Evolutionary conservation across 2,113 vertebrate species (phyloP).

Genomic region (Cynoglossus semilaevis): DNA sequence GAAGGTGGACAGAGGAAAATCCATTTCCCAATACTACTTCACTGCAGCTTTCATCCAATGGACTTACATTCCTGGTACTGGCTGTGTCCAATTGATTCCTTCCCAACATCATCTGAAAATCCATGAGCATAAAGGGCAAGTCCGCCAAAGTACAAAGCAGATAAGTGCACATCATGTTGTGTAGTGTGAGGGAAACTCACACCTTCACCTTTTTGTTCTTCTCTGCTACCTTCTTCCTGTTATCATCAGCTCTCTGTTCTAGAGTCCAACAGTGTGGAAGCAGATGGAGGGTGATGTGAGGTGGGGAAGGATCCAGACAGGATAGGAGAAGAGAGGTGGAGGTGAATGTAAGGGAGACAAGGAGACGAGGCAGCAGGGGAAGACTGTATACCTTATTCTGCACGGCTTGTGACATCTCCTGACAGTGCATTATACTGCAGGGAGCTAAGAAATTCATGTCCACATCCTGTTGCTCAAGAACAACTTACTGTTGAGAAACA

Average conservation of each 20-base stretch:
- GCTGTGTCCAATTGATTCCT: conserved; percentile 85
- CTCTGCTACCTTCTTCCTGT: conserved; percentile 29
- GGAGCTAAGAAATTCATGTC: conserved; percentile 41
- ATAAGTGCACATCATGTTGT: conserved; percentile 68
- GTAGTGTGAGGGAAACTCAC: conserved; percentile 45
- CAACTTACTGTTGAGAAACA: conserved; percentile 26
- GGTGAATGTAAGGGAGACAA: conserved; percentile 30
- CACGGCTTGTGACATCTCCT: conserved; percentile 62
- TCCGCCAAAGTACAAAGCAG: conserved; percentile 63
- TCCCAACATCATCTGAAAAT: conserved; percentile 87
- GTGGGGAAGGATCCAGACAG: conserved; percentile 29
- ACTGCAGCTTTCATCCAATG: conserved; percentile 83
- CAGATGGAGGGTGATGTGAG: background rate
- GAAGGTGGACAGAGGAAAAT: conserved; percentile 76
- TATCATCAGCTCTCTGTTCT: conserved; percentile 21
- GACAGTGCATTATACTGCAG: conserved; percentile 52
- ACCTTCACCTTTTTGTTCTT: conserved; percentile 42
- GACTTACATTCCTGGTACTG: conserved; percentile 87
- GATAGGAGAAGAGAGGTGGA: conserved; percentile 22
- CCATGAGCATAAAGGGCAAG: conserved; percentile 84
- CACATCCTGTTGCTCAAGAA: conserved; percentile 34
- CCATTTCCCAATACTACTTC: conserved; percentile 87
- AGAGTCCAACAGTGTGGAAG: conserved; percentile 17
- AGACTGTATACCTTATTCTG: conserved; percentile 56
- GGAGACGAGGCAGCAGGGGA: conserved; percentile 18